Base-by-base conservation (phyloP, 2,888 invertebrate species). In the Perithous albicinctus region DNA sequence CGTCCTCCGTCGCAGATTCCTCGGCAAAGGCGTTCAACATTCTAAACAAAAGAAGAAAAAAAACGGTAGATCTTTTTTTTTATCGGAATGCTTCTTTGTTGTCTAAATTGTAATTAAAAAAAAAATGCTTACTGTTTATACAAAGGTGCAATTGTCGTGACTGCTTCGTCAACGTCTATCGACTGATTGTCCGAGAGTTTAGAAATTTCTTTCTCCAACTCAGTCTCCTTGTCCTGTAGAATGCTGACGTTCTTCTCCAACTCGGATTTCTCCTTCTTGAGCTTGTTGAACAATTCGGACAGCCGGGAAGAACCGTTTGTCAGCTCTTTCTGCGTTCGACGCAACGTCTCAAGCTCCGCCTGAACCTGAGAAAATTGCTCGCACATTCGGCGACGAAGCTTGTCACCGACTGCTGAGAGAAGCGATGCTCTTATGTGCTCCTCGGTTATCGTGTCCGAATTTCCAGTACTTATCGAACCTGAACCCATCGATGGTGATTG, bases 1-100 rank as follows among this genome's bases (percentile, higher is more conserved):
- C 98, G 94, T 99, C 99, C 94, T 99, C 99, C 70, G 98, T 95
- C 15, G 99, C 99, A 83, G 99, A 98, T 94, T 99, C 99, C 93
- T 99, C 99, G 66, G 98, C 98, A 94, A 98, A 99, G 54, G 98
- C 96, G 93, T 97, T 98, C 82, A 99, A 93, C 90, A 99, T 95
- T 92, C 97, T 97, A 88, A 29, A 29, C 2, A 29, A 4, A 29
- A 29, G 5, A 4, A 4, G 5, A 4, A 2, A 29, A 4, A 5
- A 29, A 5, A 29, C 29, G 29, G 5, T 29, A n/a, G 29, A 29
- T 29, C 5, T 29, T 5, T 29, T 5, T n/a, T n/a, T n/a, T n/a
- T n/a, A n/a, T n/a, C n/a, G n/a, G n/a, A n/a, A n/a, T n/a, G n/a
- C n/a, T n/a, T n/a, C n/a, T n/a, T n/a, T n/a, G n/a, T n/a, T n/a